Conservation (phyloP, 2,888 invertebrate genomes). For the Encarsia formosa region DNA sequence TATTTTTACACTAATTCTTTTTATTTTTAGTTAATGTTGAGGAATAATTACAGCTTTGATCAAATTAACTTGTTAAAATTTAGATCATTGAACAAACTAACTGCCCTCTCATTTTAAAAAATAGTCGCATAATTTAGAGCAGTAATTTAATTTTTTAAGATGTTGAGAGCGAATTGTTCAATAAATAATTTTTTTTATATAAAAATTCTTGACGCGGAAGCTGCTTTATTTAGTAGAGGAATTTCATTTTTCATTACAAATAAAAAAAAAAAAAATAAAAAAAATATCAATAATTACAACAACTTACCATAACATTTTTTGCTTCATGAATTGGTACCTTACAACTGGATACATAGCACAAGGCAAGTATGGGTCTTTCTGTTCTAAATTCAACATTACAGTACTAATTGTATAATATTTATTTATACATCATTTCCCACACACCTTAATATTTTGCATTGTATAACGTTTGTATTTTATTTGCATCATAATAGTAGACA, state of each 20-base stretch:
- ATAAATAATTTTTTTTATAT: background rate
- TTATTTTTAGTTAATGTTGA: conserved; percentile 4
- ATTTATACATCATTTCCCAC: conserved; percentile 18
- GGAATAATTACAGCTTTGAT: conserved; percentile 4
- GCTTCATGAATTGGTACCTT: conserved; percentile 46
- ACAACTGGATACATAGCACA: conserved; percentile 50
- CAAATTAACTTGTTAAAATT: background rate
- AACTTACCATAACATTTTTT: conserved; percentile 36
- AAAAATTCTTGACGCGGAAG: background rate
- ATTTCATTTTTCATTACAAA: conserved; percentile 4
- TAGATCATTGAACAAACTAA: conserved; percentile 1
- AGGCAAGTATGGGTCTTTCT: conserved; percentile 47
- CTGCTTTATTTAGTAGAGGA: conserved; percentile 1
- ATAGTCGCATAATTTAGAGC: background rate
- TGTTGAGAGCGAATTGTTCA: conserved; percentile 8
- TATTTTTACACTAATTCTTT: conserved; percentile 13
- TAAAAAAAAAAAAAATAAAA: too few species aligned
- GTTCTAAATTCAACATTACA: conserved; percentile 25
- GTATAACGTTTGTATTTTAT: conserved; percentile 21
- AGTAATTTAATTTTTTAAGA: conserved; percentile 11
- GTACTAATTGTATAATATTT: conserved; percentile 17
- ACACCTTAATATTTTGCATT: conserved; percentile 24
- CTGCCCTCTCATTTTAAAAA: conserved; percentile 14
- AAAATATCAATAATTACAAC: conserved; percentile 19
- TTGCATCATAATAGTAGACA: conserved; percentile 29